A percentile compares a stretch with the other conserved stretches of the same genome.
Conservation (phyloP, 2,888 invertebrate species). For the Conus canariensis region DNA sequence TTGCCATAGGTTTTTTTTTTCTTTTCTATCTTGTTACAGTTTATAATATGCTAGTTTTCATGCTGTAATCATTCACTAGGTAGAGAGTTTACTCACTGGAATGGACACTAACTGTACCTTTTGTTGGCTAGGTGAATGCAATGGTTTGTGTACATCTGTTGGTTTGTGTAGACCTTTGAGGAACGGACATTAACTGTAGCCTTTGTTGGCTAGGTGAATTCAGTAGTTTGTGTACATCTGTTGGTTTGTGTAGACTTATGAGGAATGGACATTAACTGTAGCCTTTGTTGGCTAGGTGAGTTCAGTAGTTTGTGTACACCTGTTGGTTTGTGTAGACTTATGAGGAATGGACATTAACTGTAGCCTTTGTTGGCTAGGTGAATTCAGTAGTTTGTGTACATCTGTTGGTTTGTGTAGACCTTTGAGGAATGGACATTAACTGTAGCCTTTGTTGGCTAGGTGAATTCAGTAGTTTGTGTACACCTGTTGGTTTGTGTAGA, state of each 20-base stretch:
- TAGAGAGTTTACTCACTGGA: too few relatives aligned
- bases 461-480: background rate
- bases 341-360: too few relatives aligned
- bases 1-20: background rate
- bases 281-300: too few relatives aligned
- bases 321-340: background rate
- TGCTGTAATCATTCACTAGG: background rate
- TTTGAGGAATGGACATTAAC: too few relatives aligned
- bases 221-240: background rate
- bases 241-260: background rate
- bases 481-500: background rate
- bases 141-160: background rate
- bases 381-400: background rate
- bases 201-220: background rate
- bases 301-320: background rate
- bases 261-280: too few relatives aligned
- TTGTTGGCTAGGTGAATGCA: background rate
- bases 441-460: too few relatives aligned
- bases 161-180: background rate
- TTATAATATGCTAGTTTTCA: background rate
- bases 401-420: background rate
- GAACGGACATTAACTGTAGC: too few relatives aligned
- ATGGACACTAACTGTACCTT: too few relatives aligned
- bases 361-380: too few relatives aligned
- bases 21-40: background rate